A percentile compares a stretch with the other conserved stretches of the same genome.
Evolutionary conservation across 2,113 vertebrate species (phyloP).

Genomic region (Microtus pennsylvanicus): DNA sequence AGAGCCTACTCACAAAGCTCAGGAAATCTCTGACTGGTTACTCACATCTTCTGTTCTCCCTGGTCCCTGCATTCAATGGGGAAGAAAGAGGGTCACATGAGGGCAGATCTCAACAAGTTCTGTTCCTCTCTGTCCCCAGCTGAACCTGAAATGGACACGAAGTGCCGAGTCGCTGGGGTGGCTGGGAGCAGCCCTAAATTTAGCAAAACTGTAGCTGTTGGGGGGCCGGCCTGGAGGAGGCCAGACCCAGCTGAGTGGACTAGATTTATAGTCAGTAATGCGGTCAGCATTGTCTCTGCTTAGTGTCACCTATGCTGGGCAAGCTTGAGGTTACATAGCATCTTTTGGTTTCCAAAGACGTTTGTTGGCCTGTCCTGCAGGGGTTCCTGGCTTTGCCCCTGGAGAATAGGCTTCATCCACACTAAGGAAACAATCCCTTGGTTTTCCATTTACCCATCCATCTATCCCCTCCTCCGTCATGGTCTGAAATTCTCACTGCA

Average conservation of each 20-base stretch:
- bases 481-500: not conserved
- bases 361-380: not conserved
- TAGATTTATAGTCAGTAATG: slow-evolving; percentile 58
- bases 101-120: slow-evolving; percentile 68
- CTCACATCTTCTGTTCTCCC: slow-evolving; percentile 40
- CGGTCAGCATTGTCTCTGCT: not conserved
- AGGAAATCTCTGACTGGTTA: not conserved
- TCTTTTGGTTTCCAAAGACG: not conserved
- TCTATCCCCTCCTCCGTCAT: not conserved
- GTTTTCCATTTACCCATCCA: rapidly evolving
- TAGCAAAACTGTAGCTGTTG: slow-evolving; percentile 79
- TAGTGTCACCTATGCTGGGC: slow-evolving; percentile 11
- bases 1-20: not conserved
- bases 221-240: slow-evolving; percentile 53
- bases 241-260: slow-evolving; percentile 50
- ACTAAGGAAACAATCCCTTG: not conserved
- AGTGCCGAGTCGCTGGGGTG: slow-evolving; percentile 71
- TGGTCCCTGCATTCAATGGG: slow-evolving; percentile 22
- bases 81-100: slow-evolving; percentile 70
- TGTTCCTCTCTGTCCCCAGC: slow-evolving; percentile 73
- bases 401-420: not conserved
- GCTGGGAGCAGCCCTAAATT: slow-evolving; percentile 81
- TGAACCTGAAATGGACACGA: slow-evolving; percentile 82
- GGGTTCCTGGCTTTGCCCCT: not conserved
- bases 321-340: not conserved